These are phyloP conservation scores for Hippocampus zosterae DNA, from an alignment of 2,113 vertebrate species.

Conservation along the genomic window DNA sequence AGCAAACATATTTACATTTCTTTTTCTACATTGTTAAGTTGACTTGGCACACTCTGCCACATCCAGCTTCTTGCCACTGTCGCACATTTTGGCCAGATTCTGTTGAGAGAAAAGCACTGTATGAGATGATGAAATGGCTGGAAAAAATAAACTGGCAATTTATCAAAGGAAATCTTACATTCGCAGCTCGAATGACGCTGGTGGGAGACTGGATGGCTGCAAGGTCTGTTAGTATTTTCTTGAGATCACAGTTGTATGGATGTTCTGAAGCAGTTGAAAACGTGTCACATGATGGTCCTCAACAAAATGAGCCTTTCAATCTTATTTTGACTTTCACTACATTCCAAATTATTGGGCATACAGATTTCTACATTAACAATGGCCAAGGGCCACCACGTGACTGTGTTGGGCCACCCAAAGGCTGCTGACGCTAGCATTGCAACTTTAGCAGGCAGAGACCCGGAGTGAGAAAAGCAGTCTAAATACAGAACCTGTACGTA, in stretches of 20 bases:
- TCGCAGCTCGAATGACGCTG: constrained; percentile 88
- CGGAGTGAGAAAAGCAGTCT: too few relatives aligned
- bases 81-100: constrained; percentile 77
- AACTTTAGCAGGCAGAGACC: too few relatives aligned
- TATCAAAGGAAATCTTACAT: constrained; percentile 70
- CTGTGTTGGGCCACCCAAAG: too few relatives aligned
- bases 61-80: constrained; percentile 69
- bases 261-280: constrained; percentile 32
- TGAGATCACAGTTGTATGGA: constrained; percentile 76
- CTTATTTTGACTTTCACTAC: neutral
- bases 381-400: too few relatives aligned
- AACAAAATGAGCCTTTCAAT: neutral
- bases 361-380: too few relatives aligned
- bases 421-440: too few relatives aligned
- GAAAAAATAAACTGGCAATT: neutral
- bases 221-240: constrained; percentile 85
- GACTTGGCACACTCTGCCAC: constrained; percentile 73
- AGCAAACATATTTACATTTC: constrained; percentile 7
- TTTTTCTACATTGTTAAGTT: constrained; percentile 37
- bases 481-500: too few relatives aligned
- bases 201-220: constrained; percentile 91
- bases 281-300: neutral
- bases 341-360: neutral
- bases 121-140: neutral
- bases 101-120: constrained; percentile 31